phyloP scores from a whole-genome alignment of 2,888 invertebrate species.

The Polydrusus pterygomalis region DNA sequence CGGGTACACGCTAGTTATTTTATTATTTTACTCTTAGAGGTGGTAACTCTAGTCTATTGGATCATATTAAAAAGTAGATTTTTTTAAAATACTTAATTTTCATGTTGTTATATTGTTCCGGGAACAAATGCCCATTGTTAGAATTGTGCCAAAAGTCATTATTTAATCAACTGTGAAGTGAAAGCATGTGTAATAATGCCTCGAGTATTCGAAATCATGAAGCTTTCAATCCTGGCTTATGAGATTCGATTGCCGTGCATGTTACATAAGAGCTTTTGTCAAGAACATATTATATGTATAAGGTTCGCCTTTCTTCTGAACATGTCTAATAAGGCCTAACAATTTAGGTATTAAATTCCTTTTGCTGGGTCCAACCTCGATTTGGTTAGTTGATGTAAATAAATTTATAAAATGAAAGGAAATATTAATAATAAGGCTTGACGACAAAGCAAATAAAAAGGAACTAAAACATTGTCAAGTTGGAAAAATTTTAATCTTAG shows the following conservation, averaged over 20 bases:
- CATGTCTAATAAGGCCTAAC: neutral
- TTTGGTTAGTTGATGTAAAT: neutral
- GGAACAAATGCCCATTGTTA: too few species aligned
- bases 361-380: neutral
- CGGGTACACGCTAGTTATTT: too few species aligned
- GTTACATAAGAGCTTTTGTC: constrained; percentile 17
- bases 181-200: constrained; percentile 8
- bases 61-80: too few species aligned
- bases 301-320: neutral
- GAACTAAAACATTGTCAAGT: too few species aligned
- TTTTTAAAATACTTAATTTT: too few species aligned
- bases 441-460: too few species aligned
- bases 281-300: constrained; percentile 4
- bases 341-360: neutral
- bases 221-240: constrained; percentile 18
- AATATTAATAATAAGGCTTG: too few species aligned
- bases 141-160: constrained; percentile 8
- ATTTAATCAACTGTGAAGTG: constrained; percentile 6
- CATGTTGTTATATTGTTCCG: too few species aligned
- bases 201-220: constrained; percentile 5
- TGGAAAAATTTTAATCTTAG: too few species aligned
- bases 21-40: too few species aligned
- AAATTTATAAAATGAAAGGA: too few species aligned
- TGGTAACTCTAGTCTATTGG: too few species aligned
- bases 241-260: constrained; percentile 1